A percentile compares a stretch with the other conserved stretches of the same genome.
Evolutionary conservation across 2,797 vertebrate species (phyloP).

Genomic region (Gambelia wislizenii): DNA sequence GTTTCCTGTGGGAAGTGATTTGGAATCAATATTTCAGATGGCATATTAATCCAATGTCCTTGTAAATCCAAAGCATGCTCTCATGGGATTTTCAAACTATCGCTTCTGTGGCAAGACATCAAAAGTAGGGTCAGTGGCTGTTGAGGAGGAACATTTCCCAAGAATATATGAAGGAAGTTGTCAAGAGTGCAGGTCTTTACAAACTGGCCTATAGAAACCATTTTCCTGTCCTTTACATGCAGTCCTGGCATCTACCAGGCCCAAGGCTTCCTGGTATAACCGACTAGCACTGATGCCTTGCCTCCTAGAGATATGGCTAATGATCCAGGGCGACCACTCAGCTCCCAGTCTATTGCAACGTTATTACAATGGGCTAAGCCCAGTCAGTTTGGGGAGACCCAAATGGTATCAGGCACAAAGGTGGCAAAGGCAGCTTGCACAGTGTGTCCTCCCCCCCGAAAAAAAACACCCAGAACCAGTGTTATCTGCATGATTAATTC

Average conservation of each 20-base stretch:
- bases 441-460: accelerated
- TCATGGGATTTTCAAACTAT: neutral
- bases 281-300: neutral
- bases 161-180: neutral
- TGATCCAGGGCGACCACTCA: neutral
- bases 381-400: neutral
- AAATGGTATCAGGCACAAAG: neutral
- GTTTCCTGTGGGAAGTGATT: slow-evolving; percentile 20
- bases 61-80: neutral
- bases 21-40: neutral
- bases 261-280: neutral
- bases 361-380: neutral
- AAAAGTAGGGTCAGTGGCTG: neutral
- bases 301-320: neutral
- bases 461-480: neutral
- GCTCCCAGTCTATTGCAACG: neutral
- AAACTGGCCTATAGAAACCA: neutral
- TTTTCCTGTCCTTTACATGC: neutral
- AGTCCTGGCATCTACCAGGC: neutral
- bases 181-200: neutral
- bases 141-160: neutral
- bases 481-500: neutral
- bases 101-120: neutral
- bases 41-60: neutral
- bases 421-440: neutral